Evolutionary conservation across 2,113 vertebrate species (phyloP).

Genomic region (Hemiprocne comata): DNA sequence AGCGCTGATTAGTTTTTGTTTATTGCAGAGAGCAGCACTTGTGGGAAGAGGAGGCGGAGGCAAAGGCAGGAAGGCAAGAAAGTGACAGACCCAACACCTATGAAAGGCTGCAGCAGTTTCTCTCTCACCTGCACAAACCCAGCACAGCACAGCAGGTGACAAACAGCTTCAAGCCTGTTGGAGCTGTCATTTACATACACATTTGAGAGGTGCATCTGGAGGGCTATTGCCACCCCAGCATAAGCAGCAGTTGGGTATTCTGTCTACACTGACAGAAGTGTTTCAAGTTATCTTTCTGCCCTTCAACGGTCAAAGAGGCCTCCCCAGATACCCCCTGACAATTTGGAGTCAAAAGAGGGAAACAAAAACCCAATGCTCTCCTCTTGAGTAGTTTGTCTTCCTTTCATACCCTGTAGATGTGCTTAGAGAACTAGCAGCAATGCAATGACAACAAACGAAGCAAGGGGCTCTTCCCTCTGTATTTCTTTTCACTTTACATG

Average conservation of each 20-base stretch:
- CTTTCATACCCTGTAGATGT: background rate
- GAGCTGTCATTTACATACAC: background rate
- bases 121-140: background rate
- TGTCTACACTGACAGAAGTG: background rate
- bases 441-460: background rate
- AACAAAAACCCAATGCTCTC: background rate
- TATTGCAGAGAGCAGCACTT: background rate
- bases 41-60: background rate
- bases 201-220: background rate
- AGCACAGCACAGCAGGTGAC: background rate
- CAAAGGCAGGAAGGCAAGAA: background rate
- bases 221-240: background rate
- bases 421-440: background rate
- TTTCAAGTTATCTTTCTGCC: background rate
- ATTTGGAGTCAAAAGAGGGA: background rate
- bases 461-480: background rate
- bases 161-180: background rate
- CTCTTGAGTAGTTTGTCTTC: background rate
- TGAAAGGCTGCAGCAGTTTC: background rate
- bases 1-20: background rate
- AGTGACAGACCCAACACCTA: background rate
- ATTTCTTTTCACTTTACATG: accelerated
- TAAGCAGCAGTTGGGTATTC: background rate
- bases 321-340: background rate
- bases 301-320: background rate